A percentile compares a stretch with the other conserved stretches of the same genome.
phyloP scores from a whole-genome alignment of 2,888 invertebrate species.

The Acanthacorydalis orientalis region DNA sequence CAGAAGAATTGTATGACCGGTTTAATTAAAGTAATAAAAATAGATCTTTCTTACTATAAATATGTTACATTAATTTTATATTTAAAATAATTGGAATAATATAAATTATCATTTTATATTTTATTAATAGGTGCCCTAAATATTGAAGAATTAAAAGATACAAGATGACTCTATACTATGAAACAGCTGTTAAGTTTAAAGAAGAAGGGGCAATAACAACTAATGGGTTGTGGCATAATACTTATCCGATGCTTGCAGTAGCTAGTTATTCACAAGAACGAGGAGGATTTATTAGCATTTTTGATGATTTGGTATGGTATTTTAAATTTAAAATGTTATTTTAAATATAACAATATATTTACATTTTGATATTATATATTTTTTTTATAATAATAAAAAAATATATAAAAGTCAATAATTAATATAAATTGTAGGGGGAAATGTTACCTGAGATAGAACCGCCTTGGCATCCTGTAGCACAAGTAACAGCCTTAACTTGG shows the following conservation, averaged over 20 bases:
- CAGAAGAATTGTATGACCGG: too few species aligned
- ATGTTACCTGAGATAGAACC: conserved; percentile 58
- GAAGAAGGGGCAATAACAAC: conserved; percentile 64
- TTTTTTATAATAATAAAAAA: conserved; percentile 9
- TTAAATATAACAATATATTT: not conserved
- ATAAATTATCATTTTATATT: not conserved
- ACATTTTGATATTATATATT: conserved; percentile 4
- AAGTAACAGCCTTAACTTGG: conserved; percentile 74
- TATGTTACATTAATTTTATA: not conserved
- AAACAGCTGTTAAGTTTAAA: conserved; percentile 62
- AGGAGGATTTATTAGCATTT: conserved; percentile 77
- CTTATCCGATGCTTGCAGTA: conserved; percentile 64
- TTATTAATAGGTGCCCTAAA: too few species aligned
- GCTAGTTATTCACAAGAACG: conserved; percentile 76
- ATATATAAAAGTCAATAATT: not conserved
- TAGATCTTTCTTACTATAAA: too few species aligned
- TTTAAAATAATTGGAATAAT: not conserved
- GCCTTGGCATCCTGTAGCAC: conserved; percentile 57
- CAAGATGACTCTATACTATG: conserved; percentile 70
- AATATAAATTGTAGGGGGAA: conserved; percentile 41
- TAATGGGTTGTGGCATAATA: conserved; percentile 70
- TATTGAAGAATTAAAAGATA: not conserved
- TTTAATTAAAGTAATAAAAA: too few species aligned
- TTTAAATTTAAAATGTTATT: not conserved
- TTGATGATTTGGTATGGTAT: conserved; percentile 59